These are phyloP conservation scores for Heloderma charlesbogerti DNA, from an alignment of 2,113 vertebrate species.

Conservation along the genomic window DNA sequence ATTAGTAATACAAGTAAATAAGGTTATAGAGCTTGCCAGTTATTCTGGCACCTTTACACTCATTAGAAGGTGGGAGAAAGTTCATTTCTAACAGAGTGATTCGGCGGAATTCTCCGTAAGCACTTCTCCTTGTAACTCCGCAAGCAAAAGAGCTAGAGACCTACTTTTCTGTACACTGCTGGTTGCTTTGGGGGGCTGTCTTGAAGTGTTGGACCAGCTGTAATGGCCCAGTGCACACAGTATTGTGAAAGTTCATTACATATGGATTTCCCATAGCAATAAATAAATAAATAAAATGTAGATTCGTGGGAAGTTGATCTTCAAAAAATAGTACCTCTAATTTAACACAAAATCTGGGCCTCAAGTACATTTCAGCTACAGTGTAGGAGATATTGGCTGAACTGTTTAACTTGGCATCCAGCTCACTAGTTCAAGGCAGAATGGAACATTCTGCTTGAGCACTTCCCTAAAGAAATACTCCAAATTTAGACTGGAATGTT, in stretches of 20 bases:
- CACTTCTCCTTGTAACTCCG: not conserved
- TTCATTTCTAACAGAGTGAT: not conserved
- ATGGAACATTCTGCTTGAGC: conserved; percentile 20
- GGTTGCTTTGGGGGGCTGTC: not conserved
- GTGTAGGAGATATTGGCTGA: not conserved
- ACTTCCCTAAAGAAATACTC: conserved; percentile 39
- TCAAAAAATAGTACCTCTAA: not conserved
- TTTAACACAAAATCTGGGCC: conserved; percentile 22
- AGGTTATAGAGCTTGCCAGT: too few species aligned
- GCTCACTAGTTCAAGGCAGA: not conserved
- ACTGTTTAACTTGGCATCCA: conserved; percentile 1
- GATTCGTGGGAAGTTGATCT: not conserved
- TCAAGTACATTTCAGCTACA: not conserved
- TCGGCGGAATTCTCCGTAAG: not conserved
- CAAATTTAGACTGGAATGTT: conserved; percentile 46
- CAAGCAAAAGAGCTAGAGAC: not conserved
- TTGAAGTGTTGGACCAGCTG: too few species aligned
- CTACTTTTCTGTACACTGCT: not conserved
- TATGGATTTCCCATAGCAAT: not conserved
- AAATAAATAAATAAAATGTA: not conserved
- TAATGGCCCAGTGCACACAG: not conserved
- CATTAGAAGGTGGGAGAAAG: too few species aligned
- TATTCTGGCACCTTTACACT: too few species aligned
- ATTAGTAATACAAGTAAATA: too few species aligned
- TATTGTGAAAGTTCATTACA: not conserved